Evolutionary conservation across 2,113 vertebrate species (phyloP), one percentile per base, ranked within the genome.

Genomic region (Crotophaga sulcirostris): DNA sequence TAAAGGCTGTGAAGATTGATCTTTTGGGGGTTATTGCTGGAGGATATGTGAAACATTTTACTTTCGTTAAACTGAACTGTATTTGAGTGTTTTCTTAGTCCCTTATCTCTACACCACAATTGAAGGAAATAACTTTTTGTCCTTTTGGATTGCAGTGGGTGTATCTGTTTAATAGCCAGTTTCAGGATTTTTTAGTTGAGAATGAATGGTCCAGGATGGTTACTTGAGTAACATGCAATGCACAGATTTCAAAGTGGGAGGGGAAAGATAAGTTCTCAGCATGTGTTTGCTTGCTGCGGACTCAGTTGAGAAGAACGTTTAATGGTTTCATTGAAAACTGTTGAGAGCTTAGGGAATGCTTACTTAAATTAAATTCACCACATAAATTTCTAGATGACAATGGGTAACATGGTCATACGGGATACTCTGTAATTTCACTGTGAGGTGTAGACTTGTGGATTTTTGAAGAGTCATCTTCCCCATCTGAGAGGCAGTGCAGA

Each of bases 81-180:
- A 64, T 88, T 76, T 64, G 33, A 89, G 74, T 69, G 42, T 85
- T 93, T 89, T 82, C 55, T 85, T 47, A 60, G 26, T 60, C 4
- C 58, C 23, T 87, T 89, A 62, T 91, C 84, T 79, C n/a, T 55
- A 1, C 7, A 11, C 55, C 14, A 88, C 91, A 90, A 92, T 88
- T 69, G 75, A 84, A 88, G 74, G 95, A 93, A 96, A 80, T 90
- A 52, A 55, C 75, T 91, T 96, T 86, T 87, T 90, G 68, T 90
- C 54, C 85, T 81, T 81, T 84, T 45, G 77, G 87, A 68, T 86
- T 87, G 66, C 25, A 58, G 9, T 55, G 85, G 60, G 82, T 93
- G 87, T 88, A 78, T 77, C 64, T 45, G 68, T 82, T 78, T 79
- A 88, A 67, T 72, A 66, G 55, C 34, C 25, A 17, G 28, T 76